Conservation (phyloP, 2,797 vertebrate genomes). For the Enteromius anoplus region DNA sequence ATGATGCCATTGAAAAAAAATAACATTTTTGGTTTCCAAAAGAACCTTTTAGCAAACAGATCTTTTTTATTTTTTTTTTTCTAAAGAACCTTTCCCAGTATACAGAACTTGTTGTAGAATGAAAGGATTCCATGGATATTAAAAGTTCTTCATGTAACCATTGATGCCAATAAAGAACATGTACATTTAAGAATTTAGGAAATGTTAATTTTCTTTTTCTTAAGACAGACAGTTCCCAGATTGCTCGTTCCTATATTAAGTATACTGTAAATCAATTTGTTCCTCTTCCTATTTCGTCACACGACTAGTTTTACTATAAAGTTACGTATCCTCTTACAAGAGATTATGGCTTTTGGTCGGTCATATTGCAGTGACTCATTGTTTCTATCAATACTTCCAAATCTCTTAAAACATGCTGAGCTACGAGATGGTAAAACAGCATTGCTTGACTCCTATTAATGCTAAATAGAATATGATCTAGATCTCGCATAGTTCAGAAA, state of each 20-base stretch:
- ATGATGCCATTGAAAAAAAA: not conserved
- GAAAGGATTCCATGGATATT: not conserved
- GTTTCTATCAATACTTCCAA: conserved; percentile 1
- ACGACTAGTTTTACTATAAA: not conserved
- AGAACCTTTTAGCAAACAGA: not conserved
- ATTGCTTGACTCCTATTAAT: not conserved
- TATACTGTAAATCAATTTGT: not conserved
- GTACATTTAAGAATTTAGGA: not conserved
- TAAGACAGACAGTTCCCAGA: not conserved
- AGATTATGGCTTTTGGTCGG: not conserved
- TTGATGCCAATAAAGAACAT: not conserved
- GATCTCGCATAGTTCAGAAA: not conserved
- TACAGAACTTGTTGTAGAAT: not conserved
- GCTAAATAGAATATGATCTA: not conserved
- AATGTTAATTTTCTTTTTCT: not conserved
- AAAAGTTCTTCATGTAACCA: not conserved
- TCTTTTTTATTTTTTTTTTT: not conserved
- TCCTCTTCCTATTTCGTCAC: not conserved
- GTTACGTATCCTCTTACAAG: not conserved
- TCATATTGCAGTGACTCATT: not conserved
- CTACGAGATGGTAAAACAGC: not conserved
- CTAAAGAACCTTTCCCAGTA: not conserved
- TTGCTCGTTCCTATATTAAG: not conserved
- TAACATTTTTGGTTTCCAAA: not conserved
- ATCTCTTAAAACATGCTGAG: conserved; percentile 6